Evolutionary conservation across 2,888 invertebrate species (phyloP).

Genomic region (Chaetogeoica ovagalla): DNA sequence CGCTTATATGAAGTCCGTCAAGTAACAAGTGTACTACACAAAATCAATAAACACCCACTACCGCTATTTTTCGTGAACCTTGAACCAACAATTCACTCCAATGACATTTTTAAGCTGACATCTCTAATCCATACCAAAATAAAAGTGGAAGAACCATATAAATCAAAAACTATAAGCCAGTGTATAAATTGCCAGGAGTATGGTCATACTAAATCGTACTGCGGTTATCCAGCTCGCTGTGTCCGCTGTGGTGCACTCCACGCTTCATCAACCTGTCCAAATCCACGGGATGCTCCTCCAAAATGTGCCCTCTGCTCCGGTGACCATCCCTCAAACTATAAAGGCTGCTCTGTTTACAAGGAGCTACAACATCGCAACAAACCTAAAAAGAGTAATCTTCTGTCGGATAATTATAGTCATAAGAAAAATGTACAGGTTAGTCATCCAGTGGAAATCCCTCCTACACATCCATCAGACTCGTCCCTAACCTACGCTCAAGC

Average conservation of each 20-base stretch:
- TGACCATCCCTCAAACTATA: slow-evolving; percentile 8
- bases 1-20: too few relatives aligned
- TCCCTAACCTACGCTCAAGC: slow-evolving; percentile 25
- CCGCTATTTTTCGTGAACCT: too few relatives aligned
- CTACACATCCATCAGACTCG: neutral
- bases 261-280: neutral
- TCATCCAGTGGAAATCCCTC: slow-evolving; percentile 13
- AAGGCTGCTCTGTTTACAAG: neutral
- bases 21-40: too few relatives aligned
- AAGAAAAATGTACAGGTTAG: slow-evolving; percentile 23
- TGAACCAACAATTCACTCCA: too few relatives aligned
- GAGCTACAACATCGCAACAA: neutral
- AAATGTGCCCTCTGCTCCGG: neutral
- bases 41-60: too few relatives aligned
- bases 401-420: slow-evolving; percentile 28
- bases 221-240: slow-evolving; percentile 1
- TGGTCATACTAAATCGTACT: neutral
- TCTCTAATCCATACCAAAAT: too few relatives aligned
- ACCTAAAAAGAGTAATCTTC: neutral
- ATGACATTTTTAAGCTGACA: too few relatives aligned
- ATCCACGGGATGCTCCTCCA: neutral
- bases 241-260: neutral
- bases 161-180: too few relatives aligned
- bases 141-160: too few relatives aligned
- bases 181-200: too few relatives aligned